Evolutionary conservation across 2,113 vertebrate genomes (phyloP).

Genomic region (Pseudonaja textilis): DNA sequence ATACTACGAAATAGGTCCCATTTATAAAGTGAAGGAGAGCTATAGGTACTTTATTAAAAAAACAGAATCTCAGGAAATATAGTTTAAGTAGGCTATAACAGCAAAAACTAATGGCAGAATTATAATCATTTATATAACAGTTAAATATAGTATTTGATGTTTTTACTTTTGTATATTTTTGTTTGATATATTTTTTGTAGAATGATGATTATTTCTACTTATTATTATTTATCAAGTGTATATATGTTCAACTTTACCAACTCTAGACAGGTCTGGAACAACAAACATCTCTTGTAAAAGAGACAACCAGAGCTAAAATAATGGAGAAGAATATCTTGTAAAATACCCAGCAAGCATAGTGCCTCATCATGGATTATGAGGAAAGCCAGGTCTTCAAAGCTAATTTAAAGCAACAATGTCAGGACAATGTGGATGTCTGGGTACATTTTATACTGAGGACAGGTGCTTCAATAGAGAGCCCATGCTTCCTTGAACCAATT

Average conservation of each 20-base stretch:
- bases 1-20: not conserved
- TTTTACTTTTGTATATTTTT: not conserved
- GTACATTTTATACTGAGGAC: not conserved
- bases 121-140: not conserved
- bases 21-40: not conserved
- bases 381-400: not conserved
- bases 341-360: not conserved
- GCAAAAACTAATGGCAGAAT: not conserved
- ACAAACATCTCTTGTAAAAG: not conserved
- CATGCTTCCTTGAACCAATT: not conserved
- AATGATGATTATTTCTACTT: constrained; percentile 1
- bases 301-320: not conserved
- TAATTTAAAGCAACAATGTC: not conserved
- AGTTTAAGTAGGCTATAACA: not conserved
- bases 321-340: not conserved
- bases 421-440: not conserved
- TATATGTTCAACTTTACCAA: not conserved
- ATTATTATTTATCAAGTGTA: not conserved
- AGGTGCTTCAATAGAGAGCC: not conserved
- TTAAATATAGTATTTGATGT: not conserved
- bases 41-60: not conserved
- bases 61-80: not conserved
- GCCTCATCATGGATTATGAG: not conserved
- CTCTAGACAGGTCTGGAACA: not conserved
- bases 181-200: not conserved